Evolutionary conservation across 2,797 vertebrate species (phyloP).

Genomic region (Telmatherina bonti): DNA sequence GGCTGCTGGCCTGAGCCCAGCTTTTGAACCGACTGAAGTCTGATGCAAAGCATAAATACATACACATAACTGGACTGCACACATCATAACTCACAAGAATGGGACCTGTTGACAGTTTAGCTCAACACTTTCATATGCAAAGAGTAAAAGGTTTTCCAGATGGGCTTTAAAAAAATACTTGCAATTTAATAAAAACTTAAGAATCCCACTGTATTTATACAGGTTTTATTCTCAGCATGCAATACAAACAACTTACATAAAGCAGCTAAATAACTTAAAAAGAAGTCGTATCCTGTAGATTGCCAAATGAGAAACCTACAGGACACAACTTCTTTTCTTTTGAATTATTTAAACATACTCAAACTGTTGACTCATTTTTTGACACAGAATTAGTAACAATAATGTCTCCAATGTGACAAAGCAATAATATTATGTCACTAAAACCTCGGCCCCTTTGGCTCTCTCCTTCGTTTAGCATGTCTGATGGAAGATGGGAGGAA

Average conservation of each 20-base stretch:
- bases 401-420: neutral
- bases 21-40: conserved; percentile 60
- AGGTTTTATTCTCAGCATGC: neutral
- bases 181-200: conserved; percentile 33
- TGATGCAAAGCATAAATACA: conserved; percentile 52
- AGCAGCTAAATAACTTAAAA: too few species aligned
- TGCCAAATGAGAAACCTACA: neutral
- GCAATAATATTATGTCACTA: neutral
- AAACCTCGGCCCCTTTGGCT: neutral
- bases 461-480: neutral
- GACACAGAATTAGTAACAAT: neutral
- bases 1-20: conserved; percentile 67
- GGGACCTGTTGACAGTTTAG: conserved; percentile 18
- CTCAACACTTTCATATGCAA: neutral
- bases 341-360: neutral
- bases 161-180: conserved; percentile 28
- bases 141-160: conserved; percentile 44
- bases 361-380: neutral
- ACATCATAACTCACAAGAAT: conserved; percentile 36
- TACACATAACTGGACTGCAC: conserved; percentile 49
- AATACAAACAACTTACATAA: too few species aligned
- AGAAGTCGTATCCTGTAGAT: too few species aligned
- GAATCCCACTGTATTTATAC: conserved; percentile 13
- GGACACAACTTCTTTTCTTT: neutral
- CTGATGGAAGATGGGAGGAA: neutral